Conservation (phyloP, 1,140 invertebrate species). For the Gonioctena quinquepunctata region DNA sequence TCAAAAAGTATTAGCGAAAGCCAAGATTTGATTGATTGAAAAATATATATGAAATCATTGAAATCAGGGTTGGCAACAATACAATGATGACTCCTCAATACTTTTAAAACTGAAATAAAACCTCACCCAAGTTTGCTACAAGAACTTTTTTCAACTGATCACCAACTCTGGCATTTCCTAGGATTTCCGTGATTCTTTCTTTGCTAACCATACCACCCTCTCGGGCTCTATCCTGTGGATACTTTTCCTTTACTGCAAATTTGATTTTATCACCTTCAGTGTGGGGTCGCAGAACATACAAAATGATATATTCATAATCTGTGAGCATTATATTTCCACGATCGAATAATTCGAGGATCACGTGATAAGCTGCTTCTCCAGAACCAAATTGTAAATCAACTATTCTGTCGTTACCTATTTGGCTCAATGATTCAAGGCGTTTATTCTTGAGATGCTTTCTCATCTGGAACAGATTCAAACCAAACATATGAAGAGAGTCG, state of each 20-base stretch:
- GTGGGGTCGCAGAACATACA: constrained; percentile 92
- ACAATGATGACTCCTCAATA: too few relatives aligned
- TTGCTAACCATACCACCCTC: constrained; percentile 59
- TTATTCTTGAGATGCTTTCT: constrained; percentile 98
- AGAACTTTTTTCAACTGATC: constrained; percentile 86
- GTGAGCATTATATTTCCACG: constrained; percentile 95
- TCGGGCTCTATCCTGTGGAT: constrained; percentile 79
- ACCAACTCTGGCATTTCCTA: constrained; percentile 70
- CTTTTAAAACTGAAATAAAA: too few relatives aligned
- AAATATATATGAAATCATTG: too few relatives aligned
- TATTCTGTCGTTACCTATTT: constrained; percentile 87
- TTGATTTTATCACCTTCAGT: constrained; percentile 91
- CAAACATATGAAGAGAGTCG: too few relatives aligned
- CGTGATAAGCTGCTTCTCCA: constrained; percentile 91
- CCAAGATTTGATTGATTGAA: too few relatives aligned
- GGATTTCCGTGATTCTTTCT: constrained; percentile 59
- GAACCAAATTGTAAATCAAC: constrained; percentile 93
- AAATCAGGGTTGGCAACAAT: too few relatives aligned
- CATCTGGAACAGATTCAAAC: constrained; percentile 70
- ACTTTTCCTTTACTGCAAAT: constrained; percentile 90
- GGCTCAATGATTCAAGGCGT: constrained; percentile 82
- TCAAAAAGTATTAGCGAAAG: too few relatives aligned
- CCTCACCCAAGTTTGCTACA: constrained; percentile 76
- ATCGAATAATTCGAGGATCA: constrained; percentile 97
- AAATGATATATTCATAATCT: constrained; percentile 87